These are phyloP conservation scores for Myopa tessellatipennis DNA, from an alignment of 2,888 invertebrate species.

Conservation along the genomic window DNA sequence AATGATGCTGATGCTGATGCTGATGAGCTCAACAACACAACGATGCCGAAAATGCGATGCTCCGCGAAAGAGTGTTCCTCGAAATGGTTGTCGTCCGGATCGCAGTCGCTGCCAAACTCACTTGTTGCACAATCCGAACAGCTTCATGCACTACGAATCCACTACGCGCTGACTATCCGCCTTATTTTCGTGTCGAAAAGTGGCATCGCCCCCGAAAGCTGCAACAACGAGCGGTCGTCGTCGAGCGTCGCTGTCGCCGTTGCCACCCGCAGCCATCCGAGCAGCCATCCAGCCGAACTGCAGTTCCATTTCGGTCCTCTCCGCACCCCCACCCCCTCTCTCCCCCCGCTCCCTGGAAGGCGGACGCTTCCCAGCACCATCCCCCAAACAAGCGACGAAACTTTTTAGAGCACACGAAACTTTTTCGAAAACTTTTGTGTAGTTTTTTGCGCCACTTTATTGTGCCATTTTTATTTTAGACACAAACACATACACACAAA, in stretches of 20 bases:
- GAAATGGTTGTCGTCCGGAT: constrained; percentile 61
- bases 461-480: constrained; percentile 38
- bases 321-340: constrained; percentile 39
- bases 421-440: constrained; percentile 61
- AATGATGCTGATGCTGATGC: not conserved
- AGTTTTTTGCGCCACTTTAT: constrained; percentile 52
- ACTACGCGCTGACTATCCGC: constrained; percentile 24
- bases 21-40: no score
- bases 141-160: constrained; percentile 51
- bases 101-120: constrained; percentile 68
- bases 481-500: constrained; percentile 36
- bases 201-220: constrained; percentile 51
- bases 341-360: constrained; percentile 8
- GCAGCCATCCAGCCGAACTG: constrained; percentile 31
- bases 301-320: constrained; percentile 17
- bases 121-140: constrained; percentile 68
- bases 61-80: not conserved
- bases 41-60: no score
- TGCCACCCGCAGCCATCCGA: constrained; percentile 6
- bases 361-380: constrained; percentile 1
- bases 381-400: constrained; percentile 52
- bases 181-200: constrained; percentile 64
- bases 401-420: constrained; percentile 68
- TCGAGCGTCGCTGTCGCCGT: not conserved
- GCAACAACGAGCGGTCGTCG: constrained; percentile 4